A percentile compares a stretch with the other conserved stretches of the same genome.
These are phyloP conservation scores for Tympanoctomys barrerae DNA, from an alignment of 2,797 vertebrate species.

Conservation along the genomic window DNA sequence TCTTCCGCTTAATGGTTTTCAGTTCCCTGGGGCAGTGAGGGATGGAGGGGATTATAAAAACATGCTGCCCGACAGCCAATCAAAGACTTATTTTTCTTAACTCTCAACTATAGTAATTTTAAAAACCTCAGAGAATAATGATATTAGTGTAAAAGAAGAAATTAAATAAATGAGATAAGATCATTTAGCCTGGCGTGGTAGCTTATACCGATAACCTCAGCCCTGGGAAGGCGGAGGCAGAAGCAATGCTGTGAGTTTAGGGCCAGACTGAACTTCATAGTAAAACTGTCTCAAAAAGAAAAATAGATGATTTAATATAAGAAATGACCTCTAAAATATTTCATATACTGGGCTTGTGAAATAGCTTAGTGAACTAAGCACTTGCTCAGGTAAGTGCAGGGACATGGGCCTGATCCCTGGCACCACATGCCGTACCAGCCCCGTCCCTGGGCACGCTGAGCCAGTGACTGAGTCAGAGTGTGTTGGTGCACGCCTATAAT, in stretches of 20 bases:
- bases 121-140: background rate
- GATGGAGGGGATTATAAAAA: slow-evolving; percentile 14
- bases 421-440: no score
- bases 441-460: no score
- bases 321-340: slow-evolving; percentile 42
- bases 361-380: no score
- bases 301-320: background rate
- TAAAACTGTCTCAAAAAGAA: background rate
- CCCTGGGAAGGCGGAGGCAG: background rate
- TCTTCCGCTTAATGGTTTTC: background rate
- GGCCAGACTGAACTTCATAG: background rate
- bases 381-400: no score
- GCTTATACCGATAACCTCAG: background rate
- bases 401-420: no score
- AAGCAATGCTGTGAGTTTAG: background rate
- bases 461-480: no score
- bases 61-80: background rate
- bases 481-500: no score
- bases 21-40: background rate
- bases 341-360: background rate
- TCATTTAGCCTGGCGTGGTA: background rate
- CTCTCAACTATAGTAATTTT: background rate
- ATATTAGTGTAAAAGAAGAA: background rate
- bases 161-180: slow-evolving; percentile 1
- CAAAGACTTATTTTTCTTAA: slow-evolving; percentile 19